A percentile compares a stretch with the other conserved stretches of the same genome.
phyloP scores from a whole-genome alignment of 92 coral and sea anemone genomes.

The Zoanthus gigantus region DNA sequence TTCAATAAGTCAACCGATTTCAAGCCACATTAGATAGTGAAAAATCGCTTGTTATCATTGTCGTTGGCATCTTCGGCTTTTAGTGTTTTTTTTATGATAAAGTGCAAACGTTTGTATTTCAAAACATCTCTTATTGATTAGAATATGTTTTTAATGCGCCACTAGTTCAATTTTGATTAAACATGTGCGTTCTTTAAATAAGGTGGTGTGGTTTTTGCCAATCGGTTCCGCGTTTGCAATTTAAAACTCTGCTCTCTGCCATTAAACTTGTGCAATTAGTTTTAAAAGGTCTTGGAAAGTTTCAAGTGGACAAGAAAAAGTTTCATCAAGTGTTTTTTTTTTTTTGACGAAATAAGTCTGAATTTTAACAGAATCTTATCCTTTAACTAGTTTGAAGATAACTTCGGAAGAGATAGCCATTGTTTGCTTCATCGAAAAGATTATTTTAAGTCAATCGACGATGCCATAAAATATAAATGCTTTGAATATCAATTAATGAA shows the following conservation, averaged over 20 bases:
- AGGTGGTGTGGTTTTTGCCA: constrained; percentile 19
- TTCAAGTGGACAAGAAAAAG: not conserved
- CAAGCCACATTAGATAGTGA: constrained; percentile 25
- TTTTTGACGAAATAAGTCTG: not conserved
- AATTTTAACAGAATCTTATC: not conserved
- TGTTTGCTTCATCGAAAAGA: not conserved
- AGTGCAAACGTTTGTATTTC: not conserved
- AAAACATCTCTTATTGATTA: not conserved
- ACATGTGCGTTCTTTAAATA: not conserved
- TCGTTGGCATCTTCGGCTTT: not conserved
- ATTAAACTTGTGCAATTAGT: not conserved
- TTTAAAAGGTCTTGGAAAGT: not conserved
- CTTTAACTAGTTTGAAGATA: not conserved
- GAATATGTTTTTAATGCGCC: not conserved
- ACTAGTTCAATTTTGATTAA: not conserved
- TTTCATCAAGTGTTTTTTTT: not conserved
- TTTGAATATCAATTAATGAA: constrained; percentile 30
- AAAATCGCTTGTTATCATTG: not conserved
- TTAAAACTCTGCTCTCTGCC: constrained; percentile 11
- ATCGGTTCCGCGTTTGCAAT: constrained; percentile 1
- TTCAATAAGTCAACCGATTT: constrained; percentile 42
- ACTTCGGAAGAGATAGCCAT: not conserved
- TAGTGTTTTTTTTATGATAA: constrained; percentile 6
- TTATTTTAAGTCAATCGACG: constrained; percentile 18
- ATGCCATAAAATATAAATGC: constrained; percentile 35